These are phyloP conservation scores for Stegophylla sp. DNA, from an alignment of 2,888 invertebrate genomes.

Conservation along the genomic window DNA sequence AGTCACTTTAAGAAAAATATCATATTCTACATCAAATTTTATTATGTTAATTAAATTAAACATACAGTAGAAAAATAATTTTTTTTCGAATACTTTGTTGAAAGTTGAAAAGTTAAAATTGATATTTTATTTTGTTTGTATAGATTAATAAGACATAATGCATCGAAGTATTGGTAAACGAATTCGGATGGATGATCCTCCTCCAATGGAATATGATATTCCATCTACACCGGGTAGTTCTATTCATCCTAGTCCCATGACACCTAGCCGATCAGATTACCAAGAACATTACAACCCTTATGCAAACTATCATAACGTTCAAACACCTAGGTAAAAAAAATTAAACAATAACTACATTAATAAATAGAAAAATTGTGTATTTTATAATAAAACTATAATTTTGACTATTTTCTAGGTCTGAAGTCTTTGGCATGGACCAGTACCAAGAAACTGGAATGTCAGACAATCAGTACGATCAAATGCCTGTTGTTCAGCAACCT, in stretches of 20 bases:
- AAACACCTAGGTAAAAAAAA: constrained; percentile 64
- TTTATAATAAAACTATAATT: neutral
- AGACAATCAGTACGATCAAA: constrained; percentile 58
- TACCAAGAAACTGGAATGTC: constrained; percentile 42
- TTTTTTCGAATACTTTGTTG: neutral
- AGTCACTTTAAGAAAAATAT: neutral
- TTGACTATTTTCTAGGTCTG: constrained; percentile 59
- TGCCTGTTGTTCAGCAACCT: constrained; percentile 45
- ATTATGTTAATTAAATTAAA: neutral
- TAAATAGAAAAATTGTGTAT: constrained; percentile 54
- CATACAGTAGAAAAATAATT: neutral
- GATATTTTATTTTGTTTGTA: constrained; percentile 21
- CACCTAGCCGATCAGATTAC: constrained; percentile 67
- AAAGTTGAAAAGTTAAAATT: neutral
- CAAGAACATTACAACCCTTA: constrained; percentile 66
- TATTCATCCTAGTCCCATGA: constrained; percentile 67
- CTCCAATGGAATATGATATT: constrained; percentile 82
- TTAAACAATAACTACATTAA: constrained; percentile 62
- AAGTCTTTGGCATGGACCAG: constrained; percentile 61
- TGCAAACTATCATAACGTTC: constrained; percentile 65
- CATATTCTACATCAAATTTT: neutral
- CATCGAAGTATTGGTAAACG: constrained; percentile 82
- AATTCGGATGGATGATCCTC: constrained; percentile 89
- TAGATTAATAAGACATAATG: constrained; percentile 67
- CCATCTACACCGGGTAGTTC: constrained; percentile 60